Evolutionary conservation across 2,888 invertebrate genomes (phyloP).

Genomic region (Apamea crenata): DNA sequence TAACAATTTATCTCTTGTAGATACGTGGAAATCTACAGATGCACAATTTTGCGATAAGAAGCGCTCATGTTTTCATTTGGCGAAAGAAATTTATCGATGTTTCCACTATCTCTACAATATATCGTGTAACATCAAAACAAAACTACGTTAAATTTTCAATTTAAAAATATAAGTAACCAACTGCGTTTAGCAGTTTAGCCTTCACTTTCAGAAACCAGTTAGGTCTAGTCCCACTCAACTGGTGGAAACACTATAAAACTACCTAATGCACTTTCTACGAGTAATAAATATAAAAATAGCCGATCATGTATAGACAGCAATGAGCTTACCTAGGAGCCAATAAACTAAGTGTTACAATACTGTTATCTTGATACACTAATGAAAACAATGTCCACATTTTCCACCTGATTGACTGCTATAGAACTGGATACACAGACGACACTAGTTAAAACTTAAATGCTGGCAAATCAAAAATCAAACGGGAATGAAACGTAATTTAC

Average conservation of each 20-base stretch:
- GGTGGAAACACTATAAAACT: not conserved
- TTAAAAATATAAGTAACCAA: not conserved
- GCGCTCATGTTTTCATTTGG: not conserved
- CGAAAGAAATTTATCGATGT: not conserved
- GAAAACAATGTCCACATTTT: not conserved
- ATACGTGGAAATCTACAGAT: slow-evolving; percentile 22
- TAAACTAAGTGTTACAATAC: not conserved
- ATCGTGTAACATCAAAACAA: not conserved
- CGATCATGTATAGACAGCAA: not conserved
- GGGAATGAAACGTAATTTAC: slow-evolving; percentile 1
- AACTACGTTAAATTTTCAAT: not conserved
- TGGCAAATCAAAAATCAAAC: slow-evolving; percentile 9
- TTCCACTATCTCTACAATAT: not conserved
- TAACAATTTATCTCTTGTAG: slow-evolving; percentile 41
- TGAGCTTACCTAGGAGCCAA: slow-evolving; percentile 3
- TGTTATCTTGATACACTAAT: not conserved
- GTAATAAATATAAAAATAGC: not conserved
- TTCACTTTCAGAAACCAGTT: slow-evolving; percentile 22
- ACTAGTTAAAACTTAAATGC: slow-evolving; percentile 5
- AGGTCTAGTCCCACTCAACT: not conserved
- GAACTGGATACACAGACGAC: not conserved
- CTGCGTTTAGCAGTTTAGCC: not conserved
- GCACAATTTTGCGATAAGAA: slow-evolving; percentile 37
- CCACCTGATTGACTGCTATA: not conserved
- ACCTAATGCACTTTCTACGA: not conserved